phyloP scores from a whole-genome alignment of 2,888 invertebrate species.

The Xestoiulus laeticollis region DNA sequence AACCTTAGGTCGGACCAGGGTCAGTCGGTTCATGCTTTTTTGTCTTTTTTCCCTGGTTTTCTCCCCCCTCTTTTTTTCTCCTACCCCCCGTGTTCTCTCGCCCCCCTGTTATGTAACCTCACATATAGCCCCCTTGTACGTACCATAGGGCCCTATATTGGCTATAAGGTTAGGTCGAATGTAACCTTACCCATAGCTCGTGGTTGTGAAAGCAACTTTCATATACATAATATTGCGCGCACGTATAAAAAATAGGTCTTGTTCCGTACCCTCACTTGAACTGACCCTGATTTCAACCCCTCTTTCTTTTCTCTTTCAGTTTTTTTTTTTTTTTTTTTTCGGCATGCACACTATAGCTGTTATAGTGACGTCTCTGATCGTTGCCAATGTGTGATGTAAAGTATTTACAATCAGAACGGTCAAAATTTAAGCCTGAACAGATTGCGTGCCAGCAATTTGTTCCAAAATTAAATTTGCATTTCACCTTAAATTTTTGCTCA shows the following conservation, averaged over 20 bases:
- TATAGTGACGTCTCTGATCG: slow-evolving; percentile 5
- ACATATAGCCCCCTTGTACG: slow-evolving; percentile 32
- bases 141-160: slow-evolving; percentile 42
- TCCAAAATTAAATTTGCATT: neutral
- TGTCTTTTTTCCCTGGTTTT: neutral
- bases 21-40: slow-evolving; percentile 45
- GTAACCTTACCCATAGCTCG: slow-evolving; percentile 49
- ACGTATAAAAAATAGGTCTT: slow-evolving; percentile 51
- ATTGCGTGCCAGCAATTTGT: slow-evolving; percentile 27
- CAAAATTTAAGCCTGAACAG: slow-evolving; percentile 10
- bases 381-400: slow-evolving; percentile 11
- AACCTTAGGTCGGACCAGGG: slow-evolving; percentile 46
- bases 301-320: slow-evolving; percentile 29
- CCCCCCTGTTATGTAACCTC: slow-evolving; percentile 48
- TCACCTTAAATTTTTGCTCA: no score
- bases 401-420: neutral
- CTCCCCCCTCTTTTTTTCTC: slow-evolving; percentile 12
- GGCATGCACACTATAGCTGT: neutral
- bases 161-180: slow-evolving; percentile 48
- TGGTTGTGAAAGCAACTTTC: slow-evolving; percentile 46
- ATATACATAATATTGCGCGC: slow-evolving; percentile 25
- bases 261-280: slow-evolving; percentile 52
- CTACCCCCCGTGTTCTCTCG: slow-evolving; percentile 42
- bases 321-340: slow-evolving; percentile 40
- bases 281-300: slow-evolving; percentile 49